Conservation (phyloP, 92 coral and sea anemone genomes). For the Ricordea florida region DNA sequence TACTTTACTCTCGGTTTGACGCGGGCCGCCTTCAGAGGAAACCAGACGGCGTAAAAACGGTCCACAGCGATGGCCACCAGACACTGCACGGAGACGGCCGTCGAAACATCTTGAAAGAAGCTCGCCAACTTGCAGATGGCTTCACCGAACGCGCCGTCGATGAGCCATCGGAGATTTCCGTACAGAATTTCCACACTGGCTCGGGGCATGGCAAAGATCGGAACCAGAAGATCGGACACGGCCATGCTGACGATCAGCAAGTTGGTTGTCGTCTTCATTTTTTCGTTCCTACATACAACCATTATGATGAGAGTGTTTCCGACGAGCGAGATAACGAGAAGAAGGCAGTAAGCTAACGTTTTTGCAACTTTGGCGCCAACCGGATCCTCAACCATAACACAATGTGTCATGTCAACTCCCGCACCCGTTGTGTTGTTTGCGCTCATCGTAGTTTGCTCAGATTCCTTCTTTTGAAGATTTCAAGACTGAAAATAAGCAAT, state of each 20-base stretch:
- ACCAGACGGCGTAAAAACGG: constrained; percentile 70
- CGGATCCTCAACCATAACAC: constrained; percentile 35
- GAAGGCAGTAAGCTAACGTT: constrained; percentile 55
- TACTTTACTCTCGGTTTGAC: constrained; percentile 39
- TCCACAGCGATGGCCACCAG: constrained; percentile 58
- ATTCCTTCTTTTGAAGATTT: background rate
- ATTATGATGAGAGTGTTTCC: constrained; percentile 56
- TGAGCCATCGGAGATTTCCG: constrained; percentile 73
- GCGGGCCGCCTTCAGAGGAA: constrained; percentile 42
- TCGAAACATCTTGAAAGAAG: constrained; percentile 71
- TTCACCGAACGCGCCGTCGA: constrained; percentile 53
- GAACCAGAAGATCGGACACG: constrained; percentile 64
- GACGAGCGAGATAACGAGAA: constrained; percentile 53
- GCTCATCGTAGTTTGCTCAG: background rate
- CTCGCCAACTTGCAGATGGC: constrained; percentile 57
- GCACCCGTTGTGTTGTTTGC: constrained; percentile 6
- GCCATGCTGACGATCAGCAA: constrained; percentile 71
- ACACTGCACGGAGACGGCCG: constrained; percentile 68
- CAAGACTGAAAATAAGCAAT: background rate
- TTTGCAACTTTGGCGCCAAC: constrained; percentile 42
- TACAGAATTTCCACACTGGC: constrained; percentile 66
- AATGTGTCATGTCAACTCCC: background rate
- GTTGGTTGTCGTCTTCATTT: constrained; percentile 68
- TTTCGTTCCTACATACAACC: constrained; percentile 57
- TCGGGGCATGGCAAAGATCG: constrained; percentile 75